Conservation (phyloP, 1,140 invertebrate genomes). For the Penaeus vannamei region DNA sequence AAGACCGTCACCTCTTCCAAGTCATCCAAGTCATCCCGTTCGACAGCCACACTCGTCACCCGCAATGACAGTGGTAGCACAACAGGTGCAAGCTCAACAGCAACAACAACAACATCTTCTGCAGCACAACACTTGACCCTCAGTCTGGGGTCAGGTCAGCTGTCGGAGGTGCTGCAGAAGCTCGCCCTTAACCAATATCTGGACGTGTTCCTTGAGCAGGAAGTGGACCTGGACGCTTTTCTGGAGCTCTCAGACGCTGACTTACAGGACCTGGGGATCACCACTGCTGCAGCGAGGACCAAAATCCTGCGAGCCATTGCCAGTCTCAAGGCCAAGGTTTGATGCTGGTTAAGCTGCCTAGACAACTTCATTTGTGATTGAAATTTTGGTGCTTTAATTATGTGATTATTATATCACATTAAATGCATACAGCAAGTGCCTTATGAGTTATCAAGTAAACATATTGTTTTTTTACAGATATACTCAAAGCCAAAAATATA, state of each 20-base stretch:
- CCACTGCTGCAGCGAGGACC: constrained; percentile 17
- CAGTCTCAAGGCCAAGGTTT: constrained; percentile 36
- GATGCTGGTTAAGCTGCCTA: no score
- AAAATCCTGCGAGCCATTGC: constrained; percentile 44
- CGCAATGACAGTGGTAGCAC: background rate
- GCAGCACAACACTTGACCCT: constrained; percentile 5
- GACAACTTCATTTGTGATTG: no score
- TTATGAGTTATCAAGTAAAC: no score
- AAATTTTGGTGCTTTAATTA: no score
- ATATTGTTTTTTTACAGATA: no score
- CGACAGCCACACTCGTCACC: constrained; percentile 10
- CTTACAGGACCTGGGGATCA: constrained; percentile 45
- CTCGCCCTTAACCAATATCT: constrained; percentile 44
- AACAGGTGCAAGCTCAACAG: background rate
- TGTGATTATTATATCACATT: no score
- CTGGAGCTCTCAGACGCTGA: constrained; percentile 51
- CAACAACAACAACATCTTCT: background rate
- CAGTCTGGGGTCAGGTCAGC: constrained; percentile 40
- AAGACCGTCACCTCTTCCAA: constrained; percentile 57
- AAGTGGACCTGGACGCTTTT: constrained; percentile 50
- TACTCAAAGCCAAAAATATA: no score
- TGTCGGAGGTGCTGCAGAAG: constrained; percentile 50
- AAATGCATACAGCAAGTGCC: no score
- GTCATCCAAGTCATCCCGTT: constrained; percentile 54
- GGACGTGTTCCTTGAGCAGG: constrained; percentile 52